A percentile compares a stretch with the other conserved stretches of the same genome.
Conservation (phyloP, 2,797 vertebrate genomes). For the Sparidentex hasta region DNA sequence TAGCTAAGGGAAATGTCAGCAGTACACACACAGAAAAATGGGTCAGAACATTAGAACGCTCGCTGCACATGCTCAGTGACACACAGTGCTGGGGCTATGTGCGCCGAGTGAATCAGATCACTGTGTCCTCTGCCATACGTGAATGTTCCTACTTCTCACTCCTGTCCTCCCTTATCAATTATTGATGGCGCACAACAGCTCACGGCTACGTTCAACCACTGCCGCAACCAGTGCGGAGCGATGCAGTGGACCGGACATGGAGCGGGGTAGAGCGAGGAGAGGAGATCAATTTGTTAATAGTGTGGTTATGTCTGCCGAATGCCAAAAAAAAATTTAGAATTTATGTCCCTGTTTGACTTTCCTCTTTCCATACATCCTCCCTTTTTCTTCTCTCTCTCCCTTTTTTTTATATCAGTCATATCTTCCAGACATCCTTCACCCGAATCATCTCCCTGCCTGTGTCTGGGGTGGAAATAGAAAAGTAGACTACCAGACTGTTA, state of each 20-base stretch:
- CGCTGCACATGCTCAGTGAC: slow-evolving; percentile 79
- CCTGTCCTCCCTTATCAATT: slow-evolving; percentile 83
- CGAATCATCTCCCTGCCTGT: slow-evolving; percentile 34
- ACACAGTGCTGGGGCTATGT: slow-evolving; percentile 52
- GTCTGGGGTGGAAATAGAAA: slow-evolving; percentile 62
- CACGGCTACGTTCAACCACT: slow-evolving; percentile 48
- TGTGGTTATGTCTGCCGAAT: slow-evolving; percentile 24
- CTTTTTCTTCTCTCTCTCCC: slow-evolving; percentile 7
- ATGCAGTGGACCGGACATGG: slow-evolving; percentile 53
- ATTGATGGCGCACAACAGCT: slow-evolving; percentile 79
- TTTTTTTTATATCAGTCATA: slow-evolving; percentile 20
- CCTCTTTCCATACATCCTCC: neutral
- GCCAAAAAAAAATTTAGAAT: slow-evolving; percentile 7
- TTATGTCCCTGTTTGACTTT: slow-evolving; percentile 19
- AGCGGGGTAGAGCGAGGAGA: slow-evolving; percentile 24
- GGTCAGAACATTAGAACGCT: slow-evolving; percentile 80
- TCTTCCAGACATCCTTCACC: slow-evolving; percentile 47
- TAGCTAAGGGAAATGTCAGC: slow-evolving; percentile 83
- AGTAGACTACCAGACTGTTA: slow-evolving; percentile 53
- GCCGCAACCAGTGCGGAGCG: slow-evolving; percentile 52
- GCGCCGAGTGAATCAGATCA: slow-evolving; percentile 72
- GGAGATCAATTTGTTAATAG: slow-evolving; percentile 31
- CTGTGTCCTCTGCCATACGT: slow-evolving; percentile 68
- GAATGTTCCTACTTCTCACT: slow-evolving; percentile 81
- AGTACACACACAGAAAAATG: slow-evolving; percentile 76